Conservation (phyloP, 2,797 vertebrate species). For the Parauchenoglanis punctatus region DNA sequence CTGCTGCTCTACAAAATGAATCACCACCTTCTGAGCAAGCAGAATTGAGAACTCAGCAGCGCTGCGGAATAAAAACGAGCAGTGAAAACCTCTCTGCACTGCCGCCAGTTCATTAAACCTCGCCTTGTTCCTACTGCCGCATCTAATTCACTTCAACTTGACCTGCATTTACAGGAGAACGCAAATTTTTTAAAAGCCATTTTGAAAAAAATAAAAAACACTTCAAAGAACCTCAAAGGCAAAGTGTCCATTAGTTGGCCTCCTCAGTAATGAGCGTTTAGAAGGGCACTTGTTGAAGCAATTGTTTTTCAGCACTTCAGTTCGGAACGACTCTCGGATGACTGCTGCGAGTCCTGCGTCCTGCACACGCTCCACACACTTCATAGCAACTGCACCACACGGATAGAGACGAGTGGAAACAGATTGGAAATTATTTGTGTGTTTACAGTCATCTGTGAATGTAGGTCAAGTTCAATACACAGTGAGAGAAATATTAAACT, state of each 20-base stretch:
- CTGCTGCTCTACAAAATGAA: neutral
- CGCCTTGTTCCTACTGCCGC: neutral
- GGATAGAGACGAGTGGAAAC: neutral
- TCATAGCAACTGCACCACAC: neutral
- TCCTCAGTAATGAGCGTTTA: neutral
- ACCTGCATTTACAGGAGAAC: slow-evolving; percentile 11
- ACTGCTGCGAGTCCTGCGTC: neutral
- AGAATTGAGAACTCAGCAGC: neutral
- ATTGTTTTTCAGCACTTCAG: slow-evolving; percentile 29
- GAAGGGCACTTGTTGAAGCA: slow-evolving; percentile 22
- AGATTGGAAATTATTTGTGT: neutral
- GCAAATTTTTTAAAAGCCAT: slow-evolving; percentile 14
- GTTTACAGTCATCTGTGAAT: neutral
- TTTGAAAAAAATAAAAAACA: slow-evolving; percentile 1
- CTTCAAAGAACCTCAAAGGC: slow-evolving; percentile 4
- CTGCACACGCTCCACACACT: neutral
- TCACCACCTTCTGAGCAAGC: neutral
- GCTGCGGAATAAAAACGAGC: neutral
- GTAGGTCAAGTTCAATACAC: neutral
- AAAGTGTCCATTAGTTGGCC: slow-evolving; percentile 21
- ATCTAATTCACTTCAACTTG: neutral
- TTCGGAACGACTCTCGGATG: neutral
- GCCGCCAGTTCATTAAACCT: too few relatives aligned
- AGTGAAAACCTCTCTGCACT: neutral
- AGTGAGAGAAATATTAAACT: neutral